These are phyloP conservation scores for Nomada fucata DNA, from an alignment of 2,888 invertebrate species.

Conservation along the genomic window DNA sequence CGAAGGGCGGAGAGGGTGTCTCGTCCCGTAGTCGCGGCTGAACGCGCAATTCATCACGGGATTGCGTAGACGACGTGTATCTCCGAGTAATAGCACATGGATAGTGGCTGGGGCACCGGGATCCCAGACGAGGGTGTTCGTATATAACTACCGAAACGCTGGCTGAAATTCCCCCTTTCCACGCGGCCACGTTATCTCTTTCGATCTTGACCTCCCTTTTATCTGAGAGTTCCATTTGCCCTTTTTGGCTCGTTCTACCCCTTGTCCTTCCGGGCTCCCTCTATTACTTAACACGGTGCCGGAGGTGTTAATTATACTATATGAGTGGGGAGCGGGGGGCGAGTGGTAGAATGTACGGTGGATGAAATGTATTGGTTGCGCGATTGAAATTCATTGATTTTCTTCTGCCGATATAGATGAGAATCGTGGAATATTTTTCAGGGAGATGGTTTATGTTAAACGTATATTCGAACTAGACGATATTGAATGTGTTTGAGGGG, in stretches of 20 bases:
- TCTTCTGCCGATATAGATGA: too few relatives aligned
- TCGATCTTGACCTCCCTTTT: slow-evolving; percentile 42
- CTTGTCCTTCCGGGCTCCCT: background rate
- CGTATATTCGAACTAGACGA: too few relatives aligned
- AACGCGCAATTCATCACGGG: slow-evolving; percentile 80
- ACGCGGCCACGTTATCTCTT: slow-evolving; percentile 19
- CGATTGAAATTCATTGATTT: too few relatives aligned
- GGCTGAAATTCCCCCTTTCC: slow-evolving; percentile 61
- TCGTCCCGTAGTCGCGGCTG: slow-evolving; percentile 72
- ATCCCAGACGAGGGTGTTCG: slow-evolving; percentile 27
- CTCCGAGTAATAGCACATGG: slow-evolving; percentile 73
- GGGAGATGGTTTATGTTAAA: too few relatives aligned
- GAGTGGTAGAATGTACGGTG: too few relatives aligned
- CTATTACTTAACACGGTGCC: slow-evolving; percentile 8
- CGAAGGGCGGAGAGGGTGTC: slow-evolving; percentile 69
- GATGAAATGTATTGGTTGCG: too few relatives aligned
- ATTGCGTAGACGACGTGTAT: slow-evolving; percentile 79
- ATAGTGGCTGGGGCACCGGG: slow-evolving; percentile 16
- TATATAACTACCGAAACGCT: slow-evolving; percentile 68
- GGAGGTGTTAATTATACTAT: background rate
- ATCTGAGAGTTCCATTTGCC: background rate
- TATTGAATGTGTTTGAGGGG: too few relatives aligned
- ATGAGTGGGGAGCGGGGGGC: too few relatives aligned
- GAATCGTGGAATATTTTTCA: too few relatives aligned
- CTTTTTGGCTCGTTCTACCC: background rate